Evolutionary conservation across 2,888 invertebrate genomes (phyloP).

Genomic region (Dioctria linearis): DNA sequence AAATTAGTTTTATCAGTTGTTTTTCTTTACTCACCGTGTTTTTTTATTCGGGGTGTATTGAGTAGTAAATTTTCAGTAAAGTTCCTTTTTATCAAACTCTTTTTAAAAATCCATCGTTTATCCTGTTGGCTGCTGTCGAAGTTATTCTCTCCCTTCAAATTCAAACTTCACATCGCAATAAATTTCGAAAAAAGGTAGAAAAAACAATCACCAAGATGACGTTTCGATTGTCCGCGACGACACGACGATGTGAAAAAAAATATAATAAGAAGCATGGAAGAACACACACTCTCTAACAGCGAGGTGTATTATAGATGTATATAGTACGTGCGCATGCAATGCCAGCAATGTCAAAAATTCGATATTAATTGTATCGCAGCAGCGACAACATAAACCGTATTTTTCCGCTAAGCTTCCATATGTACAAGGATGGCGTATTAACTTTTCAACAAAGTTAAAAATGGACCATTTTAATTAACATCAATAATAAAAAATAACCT

Average conservation of each 20-base stretch:
- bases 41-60: not conserved
- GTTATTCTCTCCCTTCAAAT: not conserved
- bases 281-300: conserved; percentile 19
- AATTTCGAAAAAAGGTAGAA: conserved; percentile 12
- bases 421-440: not conserved
- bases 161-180: conserved; percentile 5
- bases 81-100: conserved; percentile 9
- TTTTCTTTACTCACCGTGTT: conserved; percentile 4
- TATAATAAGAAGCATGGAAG: not conserved
- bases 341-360: conserved; percentile 19
- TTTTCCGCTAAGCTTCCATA: conserved; percentile 23
- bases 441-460: not conserved
- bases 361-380: conserved; percentile 5
- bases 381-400: conserved; percentile 20
- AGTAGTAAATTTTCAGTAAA: not conserved
- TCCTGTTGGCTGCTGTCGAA: not conserved
- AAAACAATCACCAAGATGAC: conserved; percentile 15
- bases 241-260: not conserved
- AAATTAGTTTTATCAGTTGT: not conserved
- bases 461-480: not conserved
- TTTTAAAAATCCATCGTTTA: conserved; percentile 1
- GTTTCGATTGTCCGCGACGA: conserved; percentile 23
- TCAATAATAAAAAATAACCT: conserved; percentile 21
- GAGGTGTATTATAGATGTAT: not conserved
- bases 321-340: conserved; percentile 12